Conservation (phyloP, 2,888 invertebrate genomes). For the Conistra vaccinii region DNA sequence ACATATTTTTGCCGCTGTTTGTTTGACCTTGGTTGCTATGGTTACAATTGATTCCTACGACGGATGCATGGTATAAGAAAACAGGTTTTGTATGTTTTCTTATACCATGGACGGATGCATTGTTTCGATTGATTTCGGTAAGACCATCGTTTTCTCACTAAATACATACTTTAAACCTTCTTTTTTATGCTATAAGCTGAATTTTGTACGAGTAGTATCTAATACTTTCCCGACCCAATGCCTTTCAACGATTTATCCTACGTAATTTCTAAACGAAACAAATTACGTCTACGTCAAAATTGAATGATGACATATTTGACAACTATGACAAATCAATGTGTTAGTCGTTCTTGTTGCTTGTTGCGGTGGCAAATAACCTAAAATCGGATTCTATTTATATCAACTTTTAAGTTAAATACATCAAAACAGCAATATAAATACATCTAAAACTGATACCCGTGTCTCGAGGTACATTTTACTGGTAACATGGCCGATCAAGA, state of each 20-base stretch:
- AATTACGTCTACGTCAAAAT: slow-evolving; percentile 20
- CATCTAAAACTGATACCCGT: neutral
- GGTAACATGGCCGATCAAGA: slow-evolving; percentile 78
- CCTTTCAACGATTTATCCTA: neutral
- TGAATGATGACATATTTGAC: slow-evolving; percentile 20
- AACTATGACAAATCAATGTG: slow-evolving; percentile 44
- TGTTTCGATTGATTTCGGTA: slow-evolving; percentile 3
- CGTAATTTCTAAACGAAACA: slow-evolving; percentile 41
- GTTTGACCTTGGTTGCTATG: slow-evolving; percentile 89
- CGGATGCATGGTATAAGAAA: too few species aligned
- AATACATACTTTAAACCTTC: neutral
- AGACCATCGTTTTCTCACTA: neutral
- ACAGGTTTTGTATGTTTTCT: too few species aligned
- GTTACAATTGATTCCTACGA: slow-evolving; percentile 61
- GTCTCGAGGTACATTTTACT: slow-evolving; percentile 4
- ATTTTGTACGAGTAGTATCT: neutral
- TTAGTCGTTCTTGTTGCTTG: slow-evolving; percentile 47
- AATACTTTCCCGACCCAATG: neutral
- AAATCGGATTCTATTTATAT: slow-evolving; percentile 44
- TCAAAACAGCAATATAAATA: slow-evolving; percentile 14
- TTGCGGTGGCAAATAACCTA: slow-evolving; percentile 70
- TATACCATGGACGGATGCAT: neutral
- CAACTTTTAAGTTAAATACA: slow-evolving; percentile 40
- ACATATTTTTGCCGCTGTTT: slow-evolving; percentile 87
- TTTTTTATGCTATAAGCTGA: neutral